Base-by-base conservation (phyloP, 30 jellyfish, hydroid and myxozoan species). In the Morbakka virulenta region DNA sequence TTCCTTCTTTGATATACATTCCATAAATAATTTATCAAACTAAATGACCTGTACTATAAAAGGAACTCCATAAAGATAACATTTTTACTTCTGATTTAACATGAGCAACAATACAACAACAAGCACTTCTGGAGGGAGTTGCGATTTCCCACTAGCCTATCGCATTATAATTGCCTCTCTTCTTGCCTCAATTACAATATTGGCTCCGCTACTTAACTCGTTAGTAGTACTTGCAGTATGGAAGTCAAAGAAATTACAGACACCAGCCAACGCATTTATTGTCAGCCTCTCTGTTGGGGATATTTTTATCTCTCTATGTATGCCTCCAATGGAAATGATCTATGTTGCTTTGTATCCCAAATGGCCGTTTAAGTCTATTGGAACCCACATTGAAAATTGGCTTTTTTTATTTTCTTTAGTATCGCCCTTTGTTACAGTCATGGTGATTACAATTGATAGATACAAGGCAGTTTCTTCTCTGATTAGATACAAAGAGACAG, bases 321-420 rank as follows among this genome's bases (percentile, higher is more conserved):
- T 85, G 35, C 81, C 87, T 2, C 82, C 82, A 17, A 13, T 74
- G 63, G 96, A 85, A 47, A 41, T 85, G 12, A 62, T 67, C 0
- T 85, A 85, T 41, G 71, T 85, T 23, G 72, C 71, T 17, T 51
- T 35, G 27, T 86, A 62, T 48, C 96, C 96, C 11, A 4, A 33
- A 12, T 86, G 96, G 96, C 90, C 86, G 11, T 17, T 77, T 32
- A 73, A 72, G 3, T 28, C 57, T 13, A 34, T 49, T 9, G 96
- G 96, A 1, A 86, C 96, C 24, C 32, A 76, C 26, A 24, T 77
- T 0, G 31, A 67, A 27, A 86, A 86, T 69, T 35, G 91, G 24
- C 62, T 69, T 28, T 86, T 85, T 85, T 69, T 78, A 4, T 86
- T 86, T 64, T 86, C 96, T 35, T 50, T 86, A 47, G 96, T 65